Evolutionary conservation across 2,113 vertebrate species (phyloP).

Genomic region (Dromiciops gliroides): DNA sequence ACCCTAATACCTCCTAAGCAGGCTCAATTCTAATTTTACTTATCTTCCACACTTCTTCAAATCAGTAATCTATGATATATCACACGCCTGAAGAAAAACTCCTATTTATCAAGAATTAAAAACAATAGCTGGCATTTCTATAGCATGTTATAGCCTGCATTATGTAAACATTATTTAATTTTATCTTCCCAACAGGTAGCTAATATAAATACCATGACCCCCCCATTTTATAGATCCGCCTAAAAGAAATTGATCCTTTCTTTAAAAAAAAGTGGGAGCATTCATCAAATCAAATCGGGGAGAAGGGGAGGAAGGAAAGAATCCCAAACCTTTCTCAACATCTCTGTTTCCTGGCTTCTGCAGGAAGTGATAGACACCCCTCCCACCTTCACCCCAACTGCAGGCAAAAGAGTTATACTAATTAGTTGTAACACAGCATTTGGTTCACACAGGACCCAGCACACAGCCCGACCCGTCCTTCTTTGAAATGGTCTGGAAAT

Average conservation of each 20-base stretch:
- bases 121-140: neutral
- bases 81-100: neutral
- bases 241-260: neutral
- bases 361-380: conserved; percentile 81
- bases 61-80: neutral
- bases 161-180: neutral
- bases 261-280: neutral
- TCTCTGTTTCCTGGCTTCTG: conserved; percentile 63
- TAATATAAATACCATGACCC: neutral
- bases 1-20: neutral
- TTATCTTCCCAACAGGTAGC: neutral
- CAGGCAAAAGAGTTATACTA: conserved; percentile 78
- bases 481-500: conserved; percentile 81
- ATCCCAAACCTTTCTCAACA: conserved; percentile 37
- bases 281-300: neutral
- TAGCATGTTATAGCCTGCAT: neutral
- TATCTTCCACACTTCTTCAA: neutral
- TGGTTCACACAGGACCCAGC: conserved; percentile 79
- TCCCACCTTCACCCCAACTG: conserved; percentile 69
- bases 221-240: neutral
- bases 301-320: neutral
- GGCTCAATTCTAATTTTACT: neutral
- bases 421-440: conserved; percentile 79
- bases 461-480: conserved; percentile 70
- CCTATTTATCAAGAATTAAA: neutral